Evolutionary conservation across 2,888 invertebrate genomes (phyloP).

Genomic region (Horisme vitalbata): DNA sequence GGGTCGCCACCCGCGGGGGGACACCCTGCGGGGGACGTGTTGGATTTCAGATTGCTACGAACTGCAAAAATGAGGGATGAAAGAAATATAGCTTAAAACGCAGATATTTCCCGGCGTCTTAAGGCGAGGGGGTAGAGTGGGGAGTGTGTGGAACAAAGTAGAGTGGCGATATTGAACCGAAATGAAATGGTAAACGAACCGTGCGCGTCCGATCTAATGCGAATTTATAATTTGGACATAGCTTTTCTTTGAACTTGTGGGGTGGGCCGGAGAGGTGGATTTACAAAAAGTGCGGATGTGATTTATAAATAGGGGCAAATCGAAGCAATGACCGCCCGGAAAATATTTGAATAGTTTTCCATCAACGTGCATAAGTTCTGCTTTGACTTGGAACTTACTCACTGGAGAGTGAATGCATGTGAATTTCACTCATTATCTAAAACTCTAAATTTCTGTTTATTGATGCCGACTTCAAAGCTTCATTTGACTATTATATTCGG

Average conservation of each 20-base stretch:
- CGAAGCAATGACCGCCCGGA: conserved; percentile 53
- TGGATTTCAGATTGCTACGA: conserved; percentile 84
- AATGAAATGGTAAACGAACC: conserved; percentile 83
- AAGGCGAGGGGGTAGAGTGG: conserved; percentile 67
- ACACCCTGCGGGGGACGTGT: conserved; percentile 79
- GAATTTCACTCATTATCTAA: not conserved
- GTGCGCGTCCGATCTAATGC: conserved; percentile 83
- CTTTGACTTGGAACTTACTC: not conserved
- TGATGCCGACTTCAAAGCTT: too few relatives aligned
- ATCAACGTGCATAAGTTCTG: conserved; percentile 35
- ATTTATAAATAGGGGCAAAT: conserved; percentile 71
- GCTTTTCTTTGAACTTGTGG: conserved; percentile 80
- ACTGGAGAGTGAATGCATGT: not conserved
- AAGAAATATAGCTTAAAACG: conserved; percentile 85
- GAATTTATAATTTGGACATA: conserved; percentile 83
- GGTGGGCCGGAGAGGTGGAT: conserved; percentile 65
- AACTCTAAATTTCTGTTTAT: too few relatives aligned
- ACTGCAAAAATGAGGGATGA: conserved; percentile 85
- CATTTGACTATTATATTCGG: too few relatives aligned
- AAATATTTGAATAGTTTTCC: conserved; percentile 45
- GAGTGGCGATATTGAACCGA: conserved; percentile 83
- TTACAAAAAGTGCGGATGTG: conserved; percentile 75
- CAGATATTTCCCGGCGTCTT: conserved; percentile 83
- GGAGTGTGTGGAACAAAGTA: conserved; percentile 83
- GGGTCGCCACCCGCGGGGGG: conserved; percentile 73